Conservation (phyloP, 2,888 invertebrate species). For the Drosophila histrio region DNA sequence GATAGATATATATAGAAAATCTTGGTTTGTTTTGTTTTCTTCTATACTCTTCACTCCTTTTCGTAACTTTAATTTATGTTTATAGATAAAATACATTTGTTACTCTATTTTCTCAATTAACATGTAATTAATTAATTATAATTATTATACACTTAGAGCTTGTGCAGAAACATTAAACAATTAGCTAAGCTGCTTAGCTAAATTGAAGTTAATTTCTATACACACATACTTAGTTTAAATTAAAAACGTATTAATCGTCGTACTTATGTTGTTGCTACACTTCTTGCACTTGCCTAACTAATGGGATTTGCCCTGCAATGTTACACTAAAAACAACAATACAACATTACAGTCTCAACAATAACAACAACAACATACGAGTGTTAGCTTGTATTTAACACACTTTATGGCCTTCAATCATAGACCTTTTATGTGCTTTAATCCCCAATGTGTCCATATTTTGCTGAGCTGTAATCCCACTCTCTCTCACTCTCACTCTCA, state of each 20-base stretch:
- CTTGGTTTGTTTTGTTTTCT: no score
- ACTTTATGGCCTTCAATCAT: slow-evolving; percentile 41
- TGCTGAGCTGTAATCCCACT: slow-evolving; percentile 14
- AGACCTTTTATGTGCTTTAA: slow-evolving; percentile 20
- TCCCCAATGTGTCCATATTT: slow-evolving; percentile 17
- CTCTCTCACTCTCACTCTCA: not conserved
- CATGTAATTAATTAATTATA: no score
- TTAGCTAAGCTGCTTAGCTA: no score
- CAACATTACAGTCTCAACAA: slow-evolving; percentile 1
- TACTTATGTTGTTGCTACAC: not conserved
- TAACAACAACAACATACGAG: not conserved
- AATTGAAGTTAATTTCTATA: not conserved
- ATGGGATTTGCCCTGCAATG: slow-evolving; percentile 12
- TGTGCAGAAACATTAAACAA: not conserved
- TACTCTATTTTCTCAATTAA: no score
- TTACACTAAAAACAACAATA: slow-evolving; percentile 11
- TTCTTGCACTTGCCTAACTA: slow-evolving; percentile 19
- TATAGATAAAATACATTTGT: no score
- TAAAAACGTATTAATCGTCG: slow-evolving; percentile 6
- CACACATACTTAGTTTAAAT: not conserved
- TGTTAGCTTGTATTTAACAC: slow-evolving; percentile 9
- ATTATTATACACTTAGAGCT: no score
- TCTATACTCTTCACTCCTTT: no score
- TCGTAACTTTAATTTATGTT: no score
- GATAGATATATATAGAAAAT: no score